Conservation (phyloP, 2,113 vertebrate species). For the Megaceryle torquata region DNA sequence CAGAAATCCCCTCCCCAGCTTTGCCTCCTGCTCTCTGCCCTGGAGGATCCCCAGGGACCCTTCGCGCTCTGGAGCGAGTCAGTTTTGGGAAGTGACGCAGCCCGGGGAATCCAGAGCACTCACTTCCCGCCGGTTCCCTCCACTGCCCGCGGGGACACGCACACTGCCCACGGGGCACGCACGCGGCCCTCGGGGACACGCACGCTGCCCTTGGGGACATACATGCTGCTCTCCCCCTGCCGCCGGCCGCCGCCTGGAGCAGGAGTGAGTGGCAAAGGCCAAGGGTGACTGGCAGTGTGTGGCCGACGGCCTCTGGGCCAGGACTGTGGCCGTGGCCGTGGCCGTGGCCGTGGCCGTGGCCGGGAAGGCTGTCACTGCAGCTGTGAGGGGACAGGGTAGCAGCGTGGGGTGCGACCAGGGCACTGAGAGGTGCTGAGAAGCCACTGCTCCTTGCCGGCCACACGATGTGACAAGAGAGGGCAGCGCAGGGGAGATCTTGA, state of each 20-base stretch:
- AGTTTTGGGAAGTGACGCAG: background rate
- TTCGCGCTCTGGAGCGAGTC: background rate
- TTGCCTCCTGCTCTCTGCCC: background rate
- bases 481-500: background rate
- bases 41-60: background rate
- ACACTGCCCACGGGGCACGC: too few relatives aligned
- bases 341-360: background rate
- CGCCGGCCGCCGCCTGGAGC: background rate
- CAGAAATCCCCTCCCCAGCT: slow-evolving; percentile 1
- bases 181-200: too few relatives aligned
- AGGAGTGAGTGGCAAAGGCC: background rate
- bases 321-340: background rate
- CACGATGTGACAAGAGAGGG: fast-evolving
- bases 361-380: too few relatives aligned
- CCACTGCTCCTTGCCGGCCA: fast-evolving
- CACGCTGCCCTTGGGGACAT: too few relatives aligned
- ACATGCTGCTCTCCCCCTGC: too few relatives aligned
- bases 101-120: background rate
- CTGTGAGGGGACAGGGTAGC: fast-evolving
- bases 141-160: background rate
- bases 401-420: fast-evolving
- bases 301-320: background rate
- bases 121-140: background rate
- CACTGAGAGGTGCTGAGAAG: background rate
- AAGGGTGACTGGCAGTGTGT: fast-evolving